Conservation (phyloP, 1,140 invertebrate species). For the Drosophila asahinai region DNA sequence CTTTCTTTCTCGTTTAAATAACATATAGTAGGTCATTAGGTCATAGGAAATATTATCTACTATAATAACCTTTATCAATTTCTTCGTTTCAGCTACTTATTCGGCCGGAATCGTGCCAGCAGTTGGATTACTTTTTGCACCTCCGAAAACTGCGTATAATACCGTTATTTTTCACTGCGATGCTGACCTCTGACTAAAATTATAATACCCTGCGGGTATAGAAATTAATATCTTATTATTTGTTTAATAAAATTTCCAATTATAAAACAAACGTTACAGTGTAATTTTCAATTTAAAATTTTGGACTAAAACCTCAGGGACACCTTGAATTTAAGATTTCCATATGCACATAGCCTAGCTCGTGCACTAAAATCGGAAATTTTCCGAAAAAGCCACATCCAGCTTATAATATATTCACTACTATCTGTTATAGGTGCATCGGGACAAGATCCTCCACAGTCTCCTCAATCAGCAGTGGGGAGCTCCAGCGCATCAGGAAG, state of each 20-base stretch:
- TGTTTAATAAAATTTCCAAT: background rate
- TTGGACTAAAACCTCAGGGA: too few species aligned
- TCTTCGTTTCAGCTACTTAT: too few species aligned
- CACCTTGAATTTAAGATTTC: constrained; percentile 1
- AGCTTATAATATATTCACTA: background rate
- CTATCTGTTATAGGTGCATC: background rate
- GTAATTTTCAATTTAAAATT: background rate
- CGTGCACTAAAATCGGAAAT: background rate
- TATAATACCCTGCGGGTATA: too few species aligned
- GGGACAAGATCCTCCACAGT: constrained; percentile 14
- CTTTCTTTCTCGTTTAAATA: too few species aligned
- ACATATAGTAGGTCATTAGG: too few species aligned
- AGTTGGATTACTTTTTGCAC: too few species aligned
- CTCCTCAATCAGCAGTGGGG: constrained; percentile 86
- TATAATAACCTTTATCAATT: too few species aligned
- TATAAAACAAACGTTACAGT: background rate
- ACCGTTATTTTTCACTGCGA: too few species aligned
- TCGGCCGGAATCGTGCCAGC: too few species aligned
- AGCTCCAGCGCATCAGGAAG: constrained; percentile 96
- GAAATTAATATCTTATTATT: background rate
- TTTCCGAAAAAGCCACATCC: background rate
- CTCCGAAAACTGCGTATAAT: too few species aligned
- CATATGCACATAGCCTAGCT: background rate
- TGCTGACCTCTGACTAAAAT: too few species aligned
- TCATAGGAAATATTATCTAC: too few species aligned